A percentile compares a stretch with the other conserved stretches of the same genome.
phyloP scores from a whole-genome alignment of 2,113 vertebrate species.

The Seriola aureovittata region DNA sequence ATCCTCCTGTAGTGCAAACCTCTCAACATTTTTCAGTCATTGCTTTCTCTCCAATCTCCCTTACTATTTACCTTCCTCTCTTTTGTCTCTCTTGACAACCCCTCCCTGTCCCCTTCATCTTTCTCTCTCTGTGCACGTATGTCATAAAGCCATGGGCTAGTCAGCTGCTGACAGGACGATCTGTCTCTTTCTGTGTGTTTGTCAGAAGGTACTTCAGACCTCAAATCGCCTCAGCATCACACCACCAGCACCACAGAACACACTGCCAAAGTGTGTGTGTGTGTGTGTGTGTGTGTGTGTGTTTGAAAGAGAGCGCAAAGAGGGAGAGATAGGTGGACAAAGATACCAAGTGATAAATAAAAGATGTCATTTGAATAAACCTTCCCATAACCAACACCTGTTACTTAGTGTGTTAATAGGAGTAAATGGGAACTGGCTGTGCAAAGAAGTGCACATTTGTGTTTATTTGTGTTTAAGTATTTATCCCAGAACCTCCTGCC shows the following conservation, averaged over 20 bases:
- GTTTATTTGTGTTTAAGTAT: slow-evolving; percentile 38
- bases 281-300: neutral
- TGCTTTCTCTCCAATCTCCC: neutral
- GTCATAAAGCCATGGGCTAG: slow-evolving; percentile 16
- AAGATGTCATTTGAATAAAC: slow-evolving; percentile 43
- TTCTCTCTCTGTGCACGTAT: slow-evolving; percentile 1
- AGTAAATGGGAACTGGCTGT: slow-evolving; percentile 62
- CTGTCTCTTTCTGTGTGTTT: slow-evolving; percentile 40
- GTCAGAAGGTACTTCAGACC: slow-evolving; percentile 29
- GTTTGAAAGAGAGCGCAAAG: neutral
- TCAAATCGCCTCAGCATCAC: slow-evolving; percentile 16
- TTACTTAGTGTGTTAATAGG: slow-evolving; percentile 56
- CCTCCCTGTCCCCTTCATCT: neutral
- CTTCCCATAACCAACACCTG: slow-evolving; percentile 29
- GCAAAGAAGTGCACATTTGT: slow-evolving; percentile 34
- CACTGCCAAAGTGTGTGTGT: neutral
- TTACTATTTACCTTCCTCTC: neutral
- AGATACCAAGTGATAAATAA: slow-evolving; percentile 3
- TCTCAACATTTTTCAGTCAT: neutral
- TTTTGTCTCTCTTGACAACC: neutral
- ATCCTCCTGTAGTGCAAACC: neutral
- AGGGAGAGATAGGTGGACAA: neutral
- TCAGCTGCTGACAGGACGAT: slow-evolving; percentile 36
- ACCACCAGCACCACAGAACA: slow-evolving; percentile 48
- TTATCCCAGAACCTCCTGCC: slow-evolving; percentile 33